Evolutionary conservation across 2,113 vertebrate genomes (phyloP), one percentile per base, ranked within the genome.

Genomic region (Accipiter virgatus): DNA sequence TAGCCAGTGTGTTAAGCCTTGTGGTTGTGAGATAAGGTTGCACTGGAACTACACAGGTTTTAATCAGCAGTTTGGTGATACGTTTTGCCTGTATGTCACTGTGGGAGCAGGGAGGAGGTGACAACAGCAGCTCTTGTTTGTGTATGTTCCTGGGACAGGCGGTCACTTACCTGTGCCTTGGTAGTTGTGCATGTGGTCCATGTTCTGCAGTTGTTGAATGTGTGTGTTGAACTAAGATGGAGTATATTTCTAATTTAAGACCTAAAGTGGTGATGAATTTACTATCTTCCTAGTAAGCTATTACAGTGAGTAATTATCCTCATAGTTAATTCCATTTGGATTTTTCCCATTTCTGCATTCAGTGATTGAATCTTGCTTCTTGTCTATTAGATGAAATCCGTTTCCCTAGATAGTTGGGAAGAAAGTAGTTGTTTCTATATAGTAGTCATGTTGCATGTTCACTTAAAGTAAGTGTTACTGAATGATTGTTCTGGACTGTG

Each of bases 261-360:
- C 26, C 70, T 67, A 14, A 70, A 88, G 25, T 21, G 6, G 26
- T 80, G 74, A 90, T 90, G 53, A 61, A 84, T 83, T 90, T 90
- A 55, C 38, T 43, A 0, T 77, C 55, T 86, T 92, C 18, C n/a
- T 79, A 67, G 42, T 50, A 71, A 92, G 52, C 47, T 86, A 27
- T 92, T 92, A 63, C 55, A 71, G 55, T 47, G 43, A 90, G 16
- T 82, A 53, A 82, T 93, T 90, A 63, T 86, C 23, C 32, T 83
- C 18, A 26, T 59, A 58, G 85, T 80, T 93, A 86, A 88, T 90
- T 95, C 47, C 56, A 75, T 86, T 78, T 90, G 29, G 63, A 63
- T 71, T 93, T 90, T 84, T 95, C 63, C 86, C 31, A 71, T 74
- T 78, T 93, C 62, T 84, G 23, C 38, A 43, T 92, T 81, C 55